These are phyloP conservation scores for Hybognathus amarus DNA, from an alignment of 2,797 vertebrate species.

Conservation along the genomic window DNA sequence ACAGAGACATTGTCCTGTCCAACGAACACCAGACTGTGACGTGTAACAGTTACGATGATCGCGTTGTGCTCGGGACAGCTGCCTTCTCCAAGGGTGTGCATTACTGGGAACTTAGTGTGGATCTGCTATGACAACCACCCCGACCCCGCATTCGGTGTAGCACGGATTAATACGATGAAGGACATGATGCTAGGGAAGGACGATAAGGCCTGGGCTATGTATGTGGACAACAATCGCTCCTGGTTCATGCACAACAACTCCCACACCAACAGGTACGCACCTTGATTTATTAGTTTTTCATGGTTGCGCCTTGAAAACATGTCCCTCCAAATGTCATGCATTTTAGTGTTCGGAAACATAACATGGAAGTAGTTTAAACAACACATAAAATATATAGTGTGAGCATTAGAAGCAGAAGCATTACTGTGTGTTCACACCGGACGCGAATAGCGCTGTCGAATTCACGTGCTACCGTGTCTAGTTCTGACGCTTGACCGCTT, in stretches of 20 bases:
- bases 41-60: constrained; percentile 97
- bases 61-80: constrained; percentile 93
- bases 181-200: constrained; percentile 97
- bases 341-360: neutral
- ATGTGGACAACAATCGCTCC: constrained; percentile 91
- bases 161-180: constrained; percentile 91
- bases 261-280: constrained; percentile 85
- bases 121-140: constrained; percentile 98
- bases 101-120: constrained; percentile 94
- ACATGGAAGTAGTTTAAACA: neutral
- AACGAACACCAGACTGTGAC: constrained; percentile 95
- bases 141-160: constrained; percentile 94
- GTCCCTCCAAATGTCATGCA: neutral
- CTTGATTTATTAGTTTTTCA: neutral
- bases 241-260: constrained; percentile 95
- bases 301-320: neutral
- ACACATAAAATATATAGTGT: neutral
- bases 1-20: constrained; percentile 92
- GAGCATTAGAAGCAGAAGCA: no score
- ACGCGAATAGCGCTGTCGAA: no score
- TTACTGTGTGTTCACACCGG: no score
- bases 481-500: no score
- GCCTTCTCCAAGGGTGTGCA: constrained; percentile 96
- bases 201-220: constrained; percentile 95
- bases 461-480: no score